Base-by-base conservation (phyloP, 64 coral and sea anemone genomes). In the Pachyseris speciosa region DNA sequence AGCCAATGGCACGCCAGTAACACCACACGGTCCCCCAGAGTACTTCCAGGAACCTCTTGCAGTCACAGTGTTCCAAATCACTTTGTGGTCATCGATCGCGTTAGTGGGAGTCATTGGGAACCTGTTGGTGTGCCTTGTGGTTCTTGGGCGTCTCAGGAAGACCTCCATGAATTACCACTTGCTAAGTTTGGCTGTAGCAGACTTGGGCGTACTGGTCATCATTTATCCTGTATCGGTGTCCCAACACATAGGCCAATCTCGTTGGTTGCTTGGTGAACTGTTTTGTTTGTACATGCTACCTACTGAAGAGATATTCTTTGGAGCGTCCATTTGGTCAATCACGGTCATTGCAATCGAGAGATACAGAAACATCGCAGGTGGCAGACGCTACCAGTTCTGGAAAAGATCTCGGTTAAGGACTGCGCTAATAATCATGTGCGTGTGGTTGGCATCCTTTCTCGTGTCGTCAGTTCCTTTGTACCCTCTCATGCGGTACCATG, bases 271-370 rank as follows among this genome's bases (percentile, higher is more conserved):
- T 25, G 87, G 87, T 5, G n/a, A 39, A 39, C 44, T 10, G 1
- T 15, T 57, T 3, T 90, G 87, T 25, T 44, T 80, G 22, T 90
- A 67, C 39, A 19, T 90, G 30, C 16, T 44, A 9, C 87, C 87
- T 79, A 75, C 87, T 3, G 43, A 59, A 0, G 87, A 90, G 22
- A 90, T 90, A 6, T 90, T 90, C 32, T 90, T 67, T n/a, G 87
- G 87, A 43, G 59, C 87, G 20, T 90, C 87, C 2, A 80, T 80
- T 13, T 90, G 87, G 87, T 90, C 87, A 17, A 90, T 90, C 31
- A 90, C 87, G 5, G 64, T 64, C 11, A 90, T 90, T 41, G 87
- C 87, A 52, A 90, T 90, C 9, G 87, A 90, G 37, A 48, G 87
- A 40, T 78, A 90, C 31, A 61, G 57, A 11, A 80, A 90, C n/a